A percentile compares a stretch with the other conserved stretches of the same genome.
Evolutionary conservation across 2,113 vertebrate species (phyloP).

Genomic region (Spea bombifrons): DNA sequence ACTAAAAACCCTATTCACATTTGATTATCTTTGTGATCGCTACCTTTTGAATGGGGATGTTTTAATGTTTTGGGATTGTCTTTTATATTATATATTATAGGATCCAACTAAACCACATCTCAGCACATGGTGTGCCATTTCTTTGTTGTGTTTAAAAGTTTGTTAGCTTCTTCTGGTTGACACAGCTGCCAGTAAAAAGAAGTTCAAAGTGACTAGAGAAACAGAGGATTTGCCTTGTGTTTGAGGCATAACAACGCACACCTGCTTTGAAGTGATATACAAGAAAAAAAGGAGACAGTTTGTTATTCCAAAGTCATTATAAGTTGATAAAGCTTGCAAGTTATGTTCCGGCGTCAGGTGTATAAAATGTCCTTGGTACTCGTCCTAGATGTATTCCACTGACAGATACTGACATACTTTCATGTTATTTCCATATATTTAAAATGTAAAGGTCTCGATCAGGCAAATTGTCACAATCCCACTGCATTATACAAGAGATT

Average conservation of each 20-base stretch:
- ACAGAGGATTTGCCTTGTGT: neutral
- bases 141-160: too few species aligned
- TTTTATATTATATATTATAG: too few species aligned
- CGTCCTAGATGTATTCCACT: slow-evolving; percentile 39
- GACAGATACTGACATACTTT: slow-evolving; percentile 52
- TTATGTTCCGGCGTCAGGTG: neutral
- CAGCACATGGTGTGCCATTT: too few species aligned
- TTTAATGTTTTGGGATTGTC: too few species aligned
- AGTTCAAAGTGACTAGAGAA: slow-evolving; percentile 8
- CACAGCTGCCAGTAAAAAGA: neutral
- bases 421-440: slow-evolving; percentile 53
- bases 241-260: neutral
- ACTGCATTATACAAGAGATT: too few species aligned
- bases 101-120: too few species aligned
- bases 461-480: neutral
- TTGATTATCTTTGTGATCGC: too few species aligned
- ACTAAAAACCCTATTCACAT: too few species aligned
- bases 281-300: neutral
- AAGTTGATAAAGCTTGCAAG: neutral
- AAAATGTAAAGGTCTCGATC: neutral
- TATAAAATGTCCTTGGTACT: slow-evolving; percentile 29
- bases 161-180: neutral
- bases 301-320: too few species aligned
- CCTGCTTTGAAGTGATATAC: neutral
- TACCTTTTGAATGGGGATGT: too few species aligned